Evolutionary conservation across 2,113 vertebrate species (phyloP).

Genomic region (Chelonoidis abingdonii): DNA sequence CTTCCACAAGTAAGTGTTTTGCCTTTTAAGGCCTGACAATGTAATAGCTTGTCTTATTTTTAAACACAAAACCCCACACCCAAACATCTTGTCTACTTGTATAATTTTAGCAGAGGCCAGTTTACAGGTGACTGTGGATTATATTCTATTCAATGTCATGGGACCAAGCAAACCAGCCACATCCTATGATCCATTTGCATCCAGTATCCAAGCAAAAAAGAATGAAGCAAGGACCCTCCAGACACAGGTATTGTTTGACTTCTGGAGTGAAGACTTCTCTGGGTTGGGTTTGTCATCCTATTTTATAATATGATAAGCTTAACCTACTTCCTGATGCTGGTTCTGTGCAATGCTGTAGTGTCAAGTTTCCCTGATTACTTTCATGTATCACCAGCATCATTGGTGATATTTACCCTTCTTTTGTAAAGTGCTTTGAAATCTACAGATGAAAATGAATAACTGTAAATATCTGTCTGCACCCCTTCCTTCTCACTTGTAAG

Average conservation of each 20-base stretch:
- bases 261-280: not conserved
- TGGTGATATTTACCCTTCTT: not conserved
- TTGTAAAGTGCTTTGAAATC: not conserved
- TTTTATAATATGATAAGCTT: not conserved
- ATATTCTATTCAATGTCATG: constrained; percentile 15
- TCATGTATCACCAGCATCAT: not conserved
- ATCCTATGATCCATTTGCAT: not conserved
- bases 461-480: not conserved
- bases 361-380: not conserved
- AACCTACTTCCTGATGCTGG: not conserved
- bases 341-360: not conserved
- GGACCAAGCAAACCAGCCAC: constrained; percentile 29
- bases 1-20: not conserved
- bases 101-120: not conserved
- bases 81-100: not conserved
- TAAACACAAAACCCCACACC: not conserved
- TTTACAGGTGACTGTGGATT: not conserved
- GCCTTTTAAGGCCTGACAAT: not conserved
- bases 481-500: not conserved
- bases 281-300: not conserved
- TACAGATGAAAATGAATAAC: not conserved
- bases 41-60: not conserved
- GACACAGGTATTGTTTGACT: constrained; percentile 67
- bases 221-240: not conserved
- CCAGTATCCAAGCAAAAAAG: not conserved